Evolutionary conservation across 2,888 invertebrate species (phyloP).

Genomic region (Philopedon plagiatum): DNA sequence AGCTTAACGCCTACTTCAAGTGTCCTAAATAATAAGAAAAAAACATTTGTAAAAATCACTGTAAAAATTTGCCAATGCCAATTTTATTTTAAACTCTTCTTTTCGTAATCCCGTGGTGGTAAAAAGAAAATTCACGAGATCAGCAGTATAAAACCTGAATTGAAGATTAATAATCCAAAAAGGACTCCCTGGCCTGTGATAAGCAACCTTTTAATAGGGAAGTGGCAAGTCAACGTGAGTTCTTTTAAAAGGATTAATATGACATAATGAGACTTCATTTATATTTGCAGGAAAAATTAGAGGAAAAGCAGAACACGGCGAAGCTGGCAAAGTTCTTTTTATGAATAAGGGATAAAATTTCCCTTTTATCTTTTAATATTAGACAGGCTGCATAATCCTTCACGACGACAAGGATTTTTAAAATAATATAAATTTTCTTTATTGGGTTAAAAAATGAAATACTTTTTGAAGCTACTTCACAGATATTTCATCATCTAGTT

Average conservation of each 20-base stretch:
- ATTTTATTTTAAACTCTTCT: conserved; percentile 22
- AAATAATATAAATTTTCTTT: too few relatives aligned
- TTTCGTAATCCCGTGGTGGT: conserved; percentile 24
- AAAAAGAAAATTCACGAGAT: conserved; percentile 26
- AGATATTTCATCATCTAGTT: too few relatives aligned
- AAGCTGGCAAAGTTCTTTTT: background rate
- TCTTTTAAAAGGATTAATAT: conserved; percentile 36
- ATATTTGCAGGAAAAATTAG: conserved; percentile 15
- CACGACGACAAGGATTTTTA: too few relatives aligned
- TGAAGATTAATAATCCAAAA: conserved; percentile 43
- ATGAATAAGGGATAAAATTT: background rate
- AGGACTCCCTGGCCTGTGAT: conserved; percentile 40
- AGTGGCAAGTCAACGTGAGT: conserved; percentile 31
- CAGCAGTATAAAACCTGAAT: conserved; percentile 35
- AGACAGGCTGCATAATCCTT: too few relatives aligned
- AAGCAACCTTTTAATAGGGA: conserved; percentile 39
- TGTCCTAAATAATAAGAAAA: too few relatives aligned
- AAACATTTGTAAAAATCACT: background rate
- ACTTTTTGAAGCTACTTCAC: too few relatives aligned
- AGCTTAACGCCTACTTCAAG: too few relatives aligned
- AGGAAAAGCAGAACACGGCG: background rate
- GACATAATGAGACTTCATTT: conserved; percentile 29
- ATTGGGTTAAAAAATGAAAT: too few relatives aligned
- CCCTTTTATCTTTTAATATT: background rate
- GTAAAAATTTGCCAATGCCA: background rate